phyloP scores from a whole-genome alignment of 1,140 invertebrate genomes.

The Medauroidea extradentata region DNA sequence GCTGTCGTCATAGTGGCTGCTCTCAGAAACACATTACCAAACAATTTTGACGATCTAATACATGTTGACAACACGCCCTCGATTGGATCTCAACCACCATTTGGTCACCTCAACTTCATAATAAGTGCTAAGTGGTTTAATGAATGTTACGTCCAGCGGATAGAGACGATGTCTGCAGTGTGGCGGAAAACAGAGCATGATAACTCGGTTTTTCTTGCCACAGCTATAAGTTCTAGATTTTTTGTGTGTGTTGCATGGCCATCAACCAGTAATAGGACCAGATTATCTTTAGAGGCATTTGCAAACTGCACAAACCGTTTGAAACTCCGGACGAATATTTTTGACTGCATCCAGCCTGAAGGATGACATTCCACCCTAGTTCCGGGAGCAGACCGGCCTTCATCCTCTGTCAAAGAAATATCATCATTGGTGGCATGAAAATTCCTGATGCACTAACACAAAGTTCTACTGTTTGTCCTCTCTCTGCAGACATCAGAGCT shows the following conservation, averaged over 20 bases:
- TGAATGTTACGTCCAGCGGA: neutral
- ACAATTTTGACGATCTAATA: slow-evolving; percentile 23
- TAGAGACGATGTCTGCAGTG: neutral
- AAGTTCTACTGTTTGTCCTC: slow-evolving; percentile 23
- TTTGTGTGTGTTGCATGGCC: neutral
- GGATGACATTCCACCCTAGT: neutral
- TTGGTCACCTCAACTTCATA: slow-evolving; percentile 27
- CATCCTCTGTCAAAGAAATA: slow-evolving; percentile 32
- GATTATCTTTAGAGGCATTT: neutral
- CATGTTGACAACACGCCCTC: slow-evolving; percentile 27
- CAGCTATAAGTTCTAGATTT: neutral
- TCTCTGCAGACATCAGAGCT: slow-evolving; percentile 33
- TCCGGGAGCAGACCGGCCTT: neutral
- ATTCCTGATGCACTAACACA: slow-evolving; percentile 28
- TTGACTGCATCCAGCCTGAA: neutral
- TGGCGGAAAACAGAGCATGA: slow-evolving; percentile 2
- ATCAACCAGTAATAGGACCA: neutral
- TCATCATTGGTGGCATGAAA: slow-evolving; percentile 32
- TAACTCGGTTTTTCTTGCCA: neutral
- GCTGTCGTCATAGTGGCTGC: slow-evolving; percentile 32
- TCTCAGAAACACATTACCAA: slow-evolving; percentile 30
- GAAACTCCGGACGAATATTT: too few species aligned
- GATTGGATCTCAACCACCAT: slow-evolving; percentile 33
- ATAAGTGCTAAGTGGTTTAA: neutral
- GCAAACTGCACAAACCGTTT: slow-evolving; percentile 1